These are phyloP conservation scores for Kuschelorhynchus macadamiae DNA, from an alignment of 2,888 invertebrate genomes.

Conservation along the genomic window DNA sequence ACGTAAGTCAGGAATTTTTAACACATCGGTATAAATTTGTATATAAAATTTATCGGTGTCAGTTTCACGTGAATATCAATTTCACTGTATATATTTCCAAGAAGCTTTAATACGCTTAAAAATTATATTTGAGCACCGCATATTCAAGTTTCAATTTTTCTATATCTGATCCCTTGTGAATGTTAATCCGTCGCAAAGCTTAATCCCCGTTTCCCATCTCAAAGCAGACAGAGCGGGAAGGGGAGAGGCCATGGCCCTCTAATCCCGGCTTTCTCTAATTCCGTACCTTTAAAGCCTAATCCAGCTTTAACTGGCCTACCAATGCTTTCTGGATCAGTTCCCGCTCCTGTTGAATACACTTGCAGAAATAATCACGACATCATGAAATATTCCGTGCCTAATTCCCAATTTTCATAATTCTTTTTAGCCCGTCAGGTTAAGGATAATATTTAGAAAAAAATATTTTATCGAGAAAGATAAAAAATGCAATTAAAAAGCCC, in stretches of 20 bases:
- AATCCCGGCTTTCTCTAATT: slow-evolving; percentile 70
- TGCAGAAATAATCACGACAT: slow-evolving; percentile 47
- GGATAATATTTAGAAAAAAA: background rate
- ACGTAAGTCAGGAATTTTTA: too few species aligned
- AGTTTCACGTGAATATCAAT: too few species aligned
- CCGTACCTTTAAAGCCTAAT: slow-evolving; percentile 69
- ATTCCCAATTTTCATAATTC: slow-evolving; percentile 35
- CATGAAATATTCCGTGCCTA: slow-evolving; percentile 36
- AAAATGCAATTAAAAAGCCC: too few species aligned
- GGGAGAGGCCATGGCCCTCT: slow-evolving; percentile 66
- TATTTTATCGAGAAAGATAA: too few species aligned
- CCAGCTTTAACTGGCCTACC: slow-evolving; percentile 69
- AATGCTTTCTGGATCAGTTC: slow-evolving; percentile 55
- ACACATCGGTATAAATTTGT: too few species aligned
- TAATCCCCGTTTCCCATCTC: slow-evolving; percentile 68
- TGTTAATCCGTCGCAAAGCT: slow-evolving; percentile 66
- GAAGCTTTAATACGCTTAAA: slow-evolving; percentile 34
- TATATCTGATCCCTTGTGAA: slow-evolving; percentile 67
- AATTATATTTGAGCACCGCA: slow-evolving; percentile 37
- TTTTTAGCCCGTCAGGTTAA: background rate
- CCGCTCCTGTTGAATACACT: slow-evolving; percentile 47
- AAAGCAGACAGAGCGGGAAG: slow-evolving; percentile 54
- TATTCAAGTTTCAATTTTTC: slow-evolving; percentile 62
- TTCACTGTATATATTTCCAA: background rate
- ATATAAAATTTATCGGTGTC: too few species aligned